phyloP scores from a whole-genome alignment of 2,888 invertebrate genomes.

The Rotaria sp. region DNA sequence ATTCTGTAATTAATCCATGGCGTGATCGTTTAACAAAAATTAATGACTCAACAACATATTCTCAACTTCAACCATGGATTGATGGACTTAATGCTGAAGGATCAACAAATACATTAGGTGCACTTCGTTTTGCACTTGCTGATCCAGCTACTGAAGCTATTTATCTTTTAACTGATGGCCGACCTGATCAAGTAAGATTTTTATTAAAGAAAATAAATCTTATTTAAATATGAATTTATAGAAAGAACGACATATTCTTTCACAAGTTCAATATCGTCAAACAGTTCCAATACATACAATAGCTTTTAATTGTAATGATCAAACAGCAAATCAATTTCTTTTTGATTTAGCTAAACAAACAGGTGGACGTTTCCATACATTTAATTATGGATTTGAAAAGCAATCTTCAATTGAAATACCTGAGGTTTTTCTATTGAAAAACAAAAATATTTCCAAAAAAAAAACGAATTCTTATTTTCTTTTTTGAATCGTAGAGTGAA shows the following conservation, averaged over 20 bases:
- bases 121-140: conserved; percentile 50
- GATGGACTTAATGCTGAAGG: conserved; percentile 51
- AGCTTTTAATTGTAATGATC: conserved; percentile 55
- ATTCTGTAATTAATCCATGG: conserved; percentile 50
- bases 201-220: background rate
- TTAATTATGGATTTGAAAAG: conserved; percentile 45
- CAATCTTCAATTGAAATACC: conserved; percentile 46
- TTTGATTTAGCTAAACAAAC: conserved; percentile 51
- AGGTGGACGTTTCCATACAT: conserved; percentile 54
- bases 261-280: conserved; percentile 53
- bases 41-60: conserved; percentile 49
- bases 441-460: too few relatives aligned
- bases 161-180: conserved; percentile 54
- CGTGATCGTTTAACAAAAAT: conserved; percentile 52
- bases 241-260: conserved; percentile 46
- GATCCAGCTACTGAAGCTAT: conserved; percentile 54
- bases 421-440: conserved; percentile 53
- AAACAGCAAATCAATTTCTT: conserved; percentile 53
- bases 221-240: background rate
- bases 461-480: conserved; percentile 40
- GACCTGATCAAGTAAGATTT: conserved; percentile 52
- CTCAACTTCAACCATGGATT: conserved; percentile 49
- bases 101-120: conserved; percentile 54
- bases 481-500: conserved; percentile 48
- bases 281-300: conserved; percentile 54